Percentiles rank a stretch among this genome's conserved stretches.
These are phyloP conservation scores for Strigamia crassipes DNA, from an alignment of 2,888 invertebrate genomes.

Conservation along the genomic window DNA sequence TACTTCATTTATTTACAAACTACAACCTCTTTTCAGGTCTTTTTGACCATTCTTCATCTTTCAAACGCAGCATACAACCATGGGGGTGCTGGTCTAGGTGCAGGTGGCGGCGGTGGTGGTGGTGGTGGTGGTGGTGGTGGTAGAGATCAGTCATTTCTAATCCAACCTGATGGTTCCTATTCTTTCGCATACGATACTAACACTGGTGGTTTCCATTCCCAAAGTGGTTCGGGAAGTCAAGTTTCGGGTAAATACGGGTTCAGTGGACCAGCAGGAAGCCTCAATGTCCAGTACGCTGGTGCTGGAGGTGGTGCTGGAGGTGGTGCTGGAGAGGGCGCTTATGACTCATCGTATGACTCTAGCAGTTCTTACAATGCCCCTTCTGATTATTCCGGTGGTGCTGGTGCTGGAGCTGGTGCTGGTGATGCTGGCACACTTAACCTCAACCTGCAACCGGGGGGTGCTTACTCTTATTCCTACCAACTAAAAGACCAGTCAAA, in stretches of 20 bases:
- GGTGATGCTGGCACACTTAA: background rate
- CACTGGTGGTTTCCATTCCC: constrained; percentile 76
- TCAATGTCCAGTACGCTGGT: background rate
- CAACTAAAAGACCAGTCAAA: constrained; percentile 7
- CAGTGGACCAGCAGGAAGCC: constrained; percentile 69
- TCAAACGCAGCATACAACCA: background rate
- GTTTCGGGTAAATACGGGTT: constrained; percentile 82
- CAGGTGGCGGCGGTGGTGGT: background rate
- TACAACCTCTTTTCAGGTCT: background rate
- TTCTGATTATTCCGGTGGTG: background rate
- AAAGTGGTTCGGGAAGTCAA: constrained; percentile 77
- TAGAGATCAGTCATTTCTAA: constrained; percentile 1
- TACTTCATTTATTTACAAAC: background rate
- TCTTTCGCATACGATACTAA: constrained; percentile 78
- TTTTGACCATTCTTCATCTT: background rate
- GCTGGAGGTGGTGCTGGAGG: background rate
- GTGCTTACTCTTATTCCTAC: constrained; percentile 31
- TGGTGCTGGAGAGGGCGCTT: background rate
- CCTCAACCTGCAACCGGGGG: constrained; percentile 24
- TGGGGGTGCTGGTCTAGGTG: too few species aligned
- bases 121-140: background rate
- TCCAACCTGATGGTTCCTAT: constrained; percentile 64
- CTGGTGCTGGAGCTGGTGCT: background rate
- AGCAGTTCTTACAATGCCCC: background rate
- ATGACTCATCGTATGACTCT: background rate